Evolutionary conservation across 2,113 vertebrate species (phyloP), one percentile per base, ranked within the genome.

Genomic region (Orcinus orca): DNA sequence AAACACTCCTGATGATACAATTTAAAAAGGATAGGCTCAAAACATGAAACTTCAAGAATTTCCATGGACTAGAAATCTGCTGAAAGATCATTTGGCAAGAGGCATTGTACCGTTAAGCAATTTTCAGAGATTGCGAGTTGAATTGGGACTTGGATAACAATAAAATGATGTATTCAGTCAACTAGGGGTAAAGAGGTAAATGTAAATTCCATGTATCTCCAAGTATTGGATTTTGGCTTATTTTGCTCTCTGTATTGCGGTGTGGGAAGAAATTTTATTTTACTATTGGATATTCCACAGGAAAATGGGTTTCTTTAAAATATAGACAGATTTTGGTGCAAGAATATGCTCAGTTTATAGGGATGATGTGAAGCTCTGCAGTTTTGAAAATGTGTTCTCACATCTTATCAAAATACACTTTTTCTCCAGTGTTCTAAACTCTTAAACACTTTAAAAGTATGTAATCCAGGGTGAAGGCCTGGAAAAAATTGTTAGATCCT

Each of bases 231-330:
- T 36, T 85, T 95, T 36, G 50, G 21, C 14, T 89, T 89, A 83
- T 73, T 96, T 97, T 93, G 41, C n/a, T 95, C 13, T 47, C n/a
- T 86, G 38, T 25, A n/a, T 53, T 86, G 14, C 50, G 13, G 15
- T 73, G 3, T 60, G 26, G 6, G 68, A 68, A 88, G 33, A 5
- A 23, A 77, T 76, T 95, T 95, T 76, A 63, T 88, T 95, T 96
- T 86, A 62, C 62, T 50, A 67, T 47, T 74, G 17, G 36, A 31
- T 95, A 71, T 81, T 88, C 11, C 26, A 29, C 68, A 67, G 65
- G 53, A 92, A 96, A 96, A 88, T n/a, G 33, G 14, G 0, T 47
- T 96, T 93, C 87, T 86, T 36, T 95, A 74, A 95, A 91, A 36
- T 58, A 60, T 6, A 85, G 81, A 71, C 18, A 86, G 70, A 89